Evolutionary conservation across 2,888 invertebrate genomes (phyloP).

Genomic region (Standfussiana lucernea): DNA sequence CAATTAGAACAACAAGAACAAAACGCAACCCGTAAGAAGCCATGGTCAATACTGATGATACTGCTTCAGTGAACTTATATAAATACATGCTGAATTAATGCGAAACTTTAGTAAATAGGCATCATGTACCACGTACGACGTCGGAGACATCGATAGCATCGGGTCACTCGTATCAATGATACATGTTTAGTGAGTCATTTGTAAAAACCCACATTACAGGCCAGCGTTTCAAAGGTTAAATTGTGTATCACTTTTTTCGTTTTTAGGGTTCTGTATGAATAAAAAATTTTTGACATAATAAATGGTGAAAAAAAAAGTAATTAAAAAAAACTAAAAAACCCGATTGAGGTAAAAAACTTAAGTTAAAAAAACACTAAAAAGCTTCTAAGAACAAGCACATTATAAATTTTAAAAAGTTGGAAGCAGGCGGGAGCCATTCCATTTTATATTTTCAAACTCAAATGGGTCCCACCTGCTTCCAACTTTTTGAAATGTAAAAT

Average conservation of each 20-base stretch:
- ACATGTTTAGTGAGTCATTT: neutral
- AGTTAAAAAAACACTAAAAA: too few relatives aligned
- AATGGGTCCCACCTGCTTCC: too few relatives aligned
- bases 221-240: neutral
- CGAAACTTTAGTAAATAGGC: slow-evolving; percentile 27
- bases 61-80: neutral
- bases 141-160: neutral
- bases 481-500: too few relatives aligned
- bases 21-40: slow-evolving; percentile 6
- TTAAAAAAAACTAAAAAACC: too few relatives aligned
- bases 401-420: too few relatives aligned
- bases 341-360: too few relatives aligned
- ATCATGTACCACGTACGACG: slow-evolving; percentile 7
- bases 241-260: neutral
- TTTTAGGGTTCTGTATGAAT: neutral
- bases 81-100: neutral
- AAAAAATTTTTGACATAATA: neutral
- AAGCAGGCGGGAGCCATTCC: too few relatives aligned
- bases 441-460: too few relatives aligned
- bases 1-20: slow-evolving; percentile 13
- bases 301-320: too few relatives aligned
- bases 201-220: neutral
- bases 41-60: slow-evolving; percentile 46
- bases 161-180: slow-evolving; percentile 2
- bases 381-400: too few relatives aligned